Evolutionary conservation across 2,888 invertebrate species (phyloP).

Genomic region (Amiota communis): DNA sequence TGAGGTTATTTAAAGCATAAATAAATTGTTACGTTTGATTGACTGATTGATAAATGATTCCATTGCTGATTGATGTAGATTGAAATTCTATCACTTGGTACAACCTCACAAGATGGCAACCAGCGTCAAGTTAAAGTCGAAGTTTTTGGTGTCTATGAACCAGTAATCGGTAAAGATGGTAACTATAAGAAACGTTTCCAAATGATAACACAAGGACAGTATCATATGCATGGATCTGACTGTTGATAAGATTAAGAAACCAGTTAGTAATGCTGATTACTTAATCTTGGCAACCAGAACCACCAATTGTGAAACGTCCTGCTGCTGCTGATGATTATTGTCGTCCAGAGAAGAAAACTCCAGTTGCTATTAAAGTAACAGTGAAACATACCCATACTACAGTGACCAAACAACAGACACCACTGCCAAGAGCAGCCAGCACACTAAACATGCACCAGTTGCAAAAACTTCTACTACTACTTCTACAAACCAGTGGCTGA

Average conservation of each 20-base stretch:
- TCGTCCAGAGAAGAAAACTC: constrained; percentile 32
- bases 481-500: constrained; percentile 34
- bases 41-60: constrained; percentile 1
- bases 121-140: constrained; percentile 89
- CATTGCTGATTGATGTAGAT: constrained; percentile 66
- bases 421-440: constrained; percentile 4
- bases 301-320: constrained; percentile 50
- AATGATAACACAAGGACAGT: constrained; percentile 84
- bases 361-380: not conserved
- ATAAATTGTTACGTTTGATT: not conserved
- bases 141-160: constrained; percentile 88
- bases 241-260: constrained; percentile 87
- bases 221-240: constrained; percentile 87
- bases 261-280: constrained; percentile 71
- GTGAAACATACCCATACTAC: constrained; percentile 43
- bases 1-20: constrained; percentile 72
- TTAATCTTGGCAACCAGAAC: constrained; percentile 41
- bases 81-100: constrained; percentile 90
- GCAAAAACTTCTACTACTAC: constrained; percentile 32
- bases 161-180: constrained; percentile 83
- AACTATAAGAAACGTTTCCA: constrained; percentile 87
- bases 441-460: constrained; percentile 34
- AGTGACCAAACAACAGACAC: constrained; percentile 35
- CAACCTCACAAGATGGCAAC: constrained; percentile 85
- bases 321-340: constrained; percentile 40